These are phyloP conservation scores for Pseudomyrmex concolor DNA, from an alignment of 1,140 invertebrate species.

Conservation along the genomic window DNA sequence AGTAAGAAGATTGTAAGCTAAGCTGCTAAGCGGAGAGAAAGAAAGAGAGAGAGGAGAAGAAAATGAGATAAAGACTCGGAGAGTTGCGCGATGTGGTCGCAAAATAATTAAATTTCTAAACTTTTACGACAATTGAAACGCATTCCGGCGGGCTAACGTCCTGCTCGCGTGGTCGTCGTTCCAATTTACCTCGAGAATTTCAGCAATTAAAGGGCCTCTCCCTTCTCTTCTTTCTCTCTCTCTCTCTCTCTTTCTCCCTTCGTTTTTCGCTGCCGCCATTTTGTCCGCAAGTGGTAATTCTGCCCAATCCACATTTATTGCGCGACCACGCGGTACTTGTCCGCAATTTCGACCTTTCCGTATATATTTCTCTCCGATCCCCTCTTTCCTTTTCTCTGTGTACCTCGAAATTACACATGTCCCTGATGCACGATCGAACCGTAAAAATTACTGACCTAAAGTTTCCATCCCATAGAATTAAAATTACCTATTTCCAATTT, in stretches of 20 bases:
- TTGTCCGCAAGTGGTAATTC: slow-evolving; percentile 61
- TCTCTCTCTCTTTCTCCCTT: slow-evolving; percentile 15
- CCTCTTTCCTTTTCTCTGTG: neutral
- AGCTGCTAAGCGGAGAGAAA: neutral
- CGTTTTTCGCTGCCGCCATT: slow-evolving; percentile 45
- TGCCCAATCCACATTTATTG: slow-evolving; percentile 66
- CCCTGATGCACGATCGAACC: slow-evolving; percentile 25
- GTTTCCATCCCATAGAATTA: slow-evolving; percentile 25
- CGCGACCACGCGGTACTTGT: slow-evolving; percentile 39
- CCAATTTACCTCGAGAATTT: slow-evolving; percentile 68
- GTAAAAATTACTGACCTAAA: slow-evolving; percentile 40
- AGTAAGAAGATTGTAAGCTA: slow-evolving; percentile 46
- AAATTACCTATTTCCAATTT: slow-evolving; percentile 27
- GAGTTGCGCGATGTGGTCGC: slow-evolving; percentile 1
- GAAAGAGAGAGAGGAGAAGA: neutral
- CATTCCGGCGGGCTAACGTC: slow-evolving; percentile 46
- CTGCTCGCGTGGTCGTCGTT: slow-evolving; percentile 31
- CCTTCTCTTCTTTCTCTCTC: too few species aligned
- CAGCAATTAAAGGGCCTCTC: slow-evolving; percentile 68
- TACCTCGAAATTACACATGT: slow-evolving; percentile 33
- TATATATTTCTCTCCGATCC: slow-evolving; percentile 15
- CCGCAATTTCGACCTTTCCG: slow-evolving; percentile 42
- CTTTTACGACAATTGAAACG: slow-evolving; percentile 63
- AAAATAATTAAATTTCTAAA: slow-evolving; percentile 74
- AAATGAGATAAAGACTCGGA: neutral